A percentile compares a stretch with the other conserved stretches of the same genome.
Conservation (phyloP, 2,797 vertebrate genomes). For the Bovichtus variegatus region DNA sequence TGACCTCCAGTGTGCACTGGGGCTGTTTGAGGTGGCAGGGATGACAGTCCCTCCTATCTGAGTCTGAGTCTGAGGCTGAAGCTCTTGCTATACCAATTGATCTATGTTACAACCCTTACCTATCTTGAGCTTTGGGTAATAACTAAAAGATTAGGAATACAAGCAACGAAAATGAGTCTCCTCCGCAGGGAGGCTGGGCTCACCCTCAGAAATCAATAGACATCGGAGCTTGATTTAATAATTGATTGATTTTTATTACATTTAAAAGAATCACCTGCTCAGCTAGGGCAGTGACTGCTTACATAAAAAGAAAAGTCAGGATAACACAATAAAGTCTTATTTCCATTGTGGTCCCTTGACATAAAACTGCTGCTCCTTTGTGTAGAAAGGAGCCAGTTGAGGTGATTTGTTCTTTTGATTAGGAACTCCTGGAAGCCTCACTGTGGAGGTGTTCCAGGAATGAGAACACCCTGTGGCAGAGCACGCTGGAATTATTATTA, state of each 20-base stretch:
- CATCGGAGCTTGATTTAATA: too few relatives aligned
- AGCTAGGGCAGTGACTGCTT: too few relatives aligned
- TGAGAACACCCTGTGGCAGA: constrained; percentile 11
- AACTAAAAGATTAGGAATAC: neutral
- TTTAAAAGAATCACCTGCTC: too few relatives aligned
- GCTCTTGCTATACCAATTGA: neutral
- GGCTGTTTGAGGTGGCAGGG: neutral
- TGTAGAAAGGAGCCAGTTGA: neutral
- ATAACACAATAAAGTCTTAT: too few relatives aligned
- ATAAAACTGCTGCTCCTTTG: neutral
- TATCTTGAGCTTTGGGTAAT: neutral
- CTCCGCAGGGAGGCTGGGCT: neutral
- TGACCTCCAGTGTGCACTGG: neutral
- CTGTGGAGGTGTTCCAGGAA: constrained; percentile 24
- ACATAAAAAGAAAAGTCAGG: too few relatives aligned
- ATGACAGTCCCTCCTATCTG: neutral
- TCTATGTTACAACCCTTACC: neutral
- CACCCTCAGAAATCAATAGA: neutral
- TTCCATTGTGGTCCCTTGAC: too few relatives aligned
- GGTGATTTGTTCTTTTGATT: neutral
- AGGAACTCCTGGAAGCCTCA: neutral
- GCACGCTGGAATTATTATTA: constrained; percentile 18
- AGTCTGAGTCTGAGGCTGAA: neutral
- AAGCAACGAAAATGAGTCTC: neutral
- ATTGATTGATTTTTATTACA: too few relatives aligned